These are phyloP conservation scores for Semnornis frantzii DNA, from an alignment of 2,113 vertebrate species.

Conservation along the genomic window DNA sequence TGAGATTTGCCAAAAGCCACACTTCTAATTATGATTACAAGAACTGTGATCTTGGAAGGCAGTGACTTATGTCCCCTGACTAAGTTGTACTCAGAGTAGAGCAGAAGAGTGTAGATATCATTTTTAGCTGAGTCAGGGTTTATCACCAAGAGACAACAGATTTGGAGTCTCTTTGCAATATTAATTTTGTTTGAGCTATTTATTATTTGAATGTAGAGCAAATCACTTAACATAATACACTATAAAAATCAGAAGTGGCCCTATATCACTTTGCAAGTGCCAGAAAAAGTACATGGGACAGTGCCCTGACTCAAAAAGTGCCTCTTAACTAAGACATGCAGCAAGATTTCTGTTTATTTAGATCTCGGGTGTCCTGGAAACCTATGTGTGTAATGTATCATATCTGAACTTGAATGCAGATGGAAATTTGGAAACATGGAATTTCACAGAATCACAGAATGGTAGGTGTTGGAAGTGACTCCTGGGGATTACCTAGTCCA, in stretches of 20 bases:
- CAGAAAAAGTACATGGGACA: background rate
- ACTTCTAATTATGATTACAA: background rate
- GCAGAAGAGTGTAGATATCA: rapidly evolving
- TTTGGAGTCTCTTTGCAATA: background rate
- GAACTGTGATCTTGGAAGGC: background rate
- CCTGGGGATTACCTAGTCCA: too few relatives aligned
- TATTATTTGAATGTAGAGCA: background rate
- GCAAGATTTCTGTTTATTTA: background rate
- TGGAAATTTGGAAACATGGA: slow-evolving; percentile 27
- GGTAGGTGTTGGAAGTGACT: too few relatives aligned
- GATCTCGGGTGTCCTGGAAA: background rate
- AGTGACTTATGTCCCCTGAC: background rate
- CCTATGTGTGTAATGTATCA: background rate
- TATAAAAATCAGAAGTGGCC: background rate
- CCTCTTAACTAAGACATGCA: background rate
- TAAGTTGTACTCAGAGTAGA: background rate
- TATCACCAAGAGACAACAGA: background rate
- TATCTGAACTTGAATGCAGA: background rate
- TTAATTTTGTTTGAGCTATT: background rate
- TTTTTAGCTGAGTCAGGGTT: background rate
- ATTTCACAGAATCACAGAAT: background rate
- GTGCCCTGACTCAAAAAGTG: background rate
- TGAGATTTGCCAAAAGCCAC: background rate
- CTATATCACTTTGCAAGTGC: background rate
- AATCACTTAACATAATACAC: background rate